A percentile compares a stretch with the other conserved stretches of the same genome.
Evolutionary conservation across 2,888 invertebrate species (phyloP).

Genomic region (Trachelus troglodyta): DNA sequence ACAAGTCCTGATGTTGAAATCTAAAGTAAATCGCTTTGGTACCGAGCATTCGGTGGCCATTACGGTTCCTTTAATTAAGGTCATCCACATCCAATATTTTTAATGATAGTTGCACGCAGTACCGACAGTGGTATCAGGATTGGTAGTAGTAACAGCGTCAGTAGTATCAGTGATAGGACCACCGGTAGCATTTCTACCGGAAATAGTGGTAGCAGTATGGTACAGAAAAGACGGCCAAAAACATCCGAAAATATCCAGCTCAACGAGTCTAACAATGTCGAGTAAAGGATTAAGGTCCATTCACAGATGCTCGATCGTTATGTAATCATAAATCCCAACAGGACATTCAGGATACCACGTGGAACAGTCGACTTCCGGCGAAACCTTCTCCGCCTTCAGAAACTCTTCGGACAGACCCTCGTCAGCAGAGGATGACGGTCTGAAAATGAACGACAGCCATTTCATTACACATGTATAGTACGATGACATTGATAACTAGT

Average conservation of each 20-base stretch:
- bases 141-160: not conserved
- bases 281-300: not conserved
- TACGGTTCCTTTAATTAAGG: not conserved
- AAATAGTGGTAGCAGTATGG: not conserved
- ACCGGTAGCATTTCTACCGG: not conserved
- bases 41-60: not conserved
- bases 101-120: not conserved
- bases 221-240: not conserved
- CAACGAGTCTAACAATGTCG: not conserved
- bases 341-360: constrained; percentile 47
- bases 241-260: not conserved
- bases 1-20: not conserved
- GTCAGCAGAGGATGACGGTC: constrained; percentile 48
- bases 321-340: constrained; percentile 54
- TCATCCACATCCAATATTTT: not conserved
- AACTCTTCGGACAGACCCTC: constrained; percentile 46
- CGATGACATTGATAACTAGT: not conserved
- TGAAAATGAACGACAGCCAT: constrained; percentile 23
- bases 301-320: constrained; percentile 27
- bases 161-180: not conserved
- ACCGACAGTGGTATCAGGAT: not conserved
- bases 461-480: not conserved
- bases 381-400: constrained; percentile 36
- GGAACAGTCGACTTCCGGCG: constrained; percentile 34
- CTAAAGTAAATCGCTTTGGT: not conserved